Percentiles rank a stretch among this genome's conserved stretches.
These are phyloP conservation scores for Sclerurus mexicanus DNA, from an alignment of 2,113 vertebrate genomes.

Conservation along the genomic window DNA sequence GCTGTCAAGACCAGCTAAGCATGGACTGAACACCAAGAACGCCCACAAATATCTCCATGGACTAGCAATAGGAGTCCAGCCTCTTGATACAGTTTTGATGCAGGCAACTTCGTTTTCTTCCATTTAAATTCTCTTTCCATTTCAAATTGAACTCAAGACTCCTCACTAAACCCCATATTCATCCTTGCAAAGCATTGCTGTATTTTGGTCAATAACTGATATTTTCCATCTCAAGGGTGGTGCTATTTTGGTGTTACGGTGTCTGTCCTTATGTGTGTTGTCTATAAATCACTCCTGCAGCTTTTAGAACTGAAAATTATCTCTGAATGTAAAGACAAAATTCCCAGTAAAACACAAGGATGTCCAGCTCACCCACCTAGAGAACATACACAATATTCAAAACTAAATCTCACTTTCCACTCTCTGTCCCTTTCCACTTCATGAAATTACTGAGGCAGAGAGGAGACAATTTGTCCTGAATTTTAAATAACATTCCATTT, in stretches of 20 bases:
- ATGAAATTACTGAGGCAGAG: constrained; percentile 52
- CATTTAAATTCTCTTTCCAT: background rate
- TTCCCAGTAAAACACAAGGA: background rate
- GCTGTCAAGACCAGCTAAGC: background rate
- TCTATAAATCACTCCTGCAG: background rate
- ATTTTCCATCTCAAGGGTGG: background rate
- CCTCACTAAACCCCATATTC: background rate
- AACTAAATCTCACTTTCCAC: background rate
- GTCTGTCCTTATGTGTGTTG: background rate
- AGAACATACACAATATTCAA: background rate
- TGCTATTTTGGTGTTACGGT: background rate
- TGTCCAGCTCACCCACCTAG: background rate
- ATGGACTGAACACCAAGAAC: background rate
- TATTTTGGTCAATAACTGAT: constrained; percentile 6
- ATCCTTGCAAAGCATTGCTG: background rate
- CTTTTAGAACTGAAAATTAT: background rate
- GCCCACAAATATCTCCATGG: accelerated
- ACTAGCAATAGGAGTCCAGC: background rate
- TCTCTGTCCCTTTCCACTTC: background rate
- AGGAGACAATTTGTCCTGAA: constrained; percentile 60
- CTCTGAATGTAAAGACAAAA: background rate
- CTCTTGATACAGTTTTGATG: background rate
- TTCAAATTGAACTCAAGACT: background rate
- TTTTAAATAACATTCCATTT: constrained; percentile 70
- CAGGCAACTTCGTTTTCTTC: background rate